Evolutionary conservation across 1,140 invertebrate species (phyloP).

Genomic region (Cylas formicarius): DNA sequence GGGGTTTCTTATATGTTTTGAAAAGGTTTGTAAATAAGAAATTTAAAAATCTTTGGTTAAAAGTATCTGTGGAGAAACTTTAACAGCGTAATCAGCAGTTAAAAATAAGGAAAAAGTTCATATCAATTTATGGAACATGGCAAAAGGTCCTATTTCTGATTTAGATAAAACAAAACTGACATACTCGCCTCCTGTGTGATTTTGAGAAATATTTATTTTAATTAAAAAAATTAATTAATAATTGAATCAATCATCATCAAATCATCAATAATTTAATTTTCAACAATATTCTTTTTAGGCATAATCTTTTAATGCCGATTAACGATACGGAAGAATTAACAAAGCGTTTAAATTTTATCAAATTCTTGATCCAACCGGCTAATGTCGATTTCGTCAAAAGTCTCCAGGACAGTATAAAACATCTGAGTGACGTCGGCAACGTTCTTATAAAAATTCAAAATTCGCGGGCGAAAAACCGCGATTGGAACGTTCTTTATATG

Average conservation of each 20-base stretch:
- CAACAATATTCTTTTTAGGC: constrained; percentile 33
- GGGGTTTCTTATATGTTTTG: not conserved
- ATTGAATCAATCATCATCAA: not conserved
- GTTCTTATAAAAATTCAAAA: constrained; percentile 54
- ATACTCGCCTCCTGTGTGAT: too few species aligned
- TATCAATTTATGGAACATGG: too few species aligned
- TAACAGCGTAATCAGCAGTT: too few species aligned
- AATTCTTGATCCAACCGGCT: constrained; percentile 50
- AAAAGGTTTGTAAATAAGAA: not conserved
- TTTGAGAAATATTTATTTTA: too few species aligned
- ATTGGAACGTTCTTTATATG: constrained; percentile 61
- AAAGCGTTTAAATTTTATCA: constrained; percentile 53
- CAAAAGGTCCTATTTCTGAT: too few species aligned
- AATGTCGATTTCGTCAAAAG: constrained; percentile 52
- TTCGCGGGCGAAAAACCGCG: constrained; percentile 52
- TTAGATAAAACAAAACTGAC: too few species aligned
- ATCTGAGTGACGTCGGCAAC: constrained; percentile 13
- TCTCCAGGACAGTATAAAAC: constrained; percentile 51
- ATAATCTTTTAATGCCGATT: constrained; percentile 55
- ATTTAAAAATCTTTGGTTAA: not conserved
- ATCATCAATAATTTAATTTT: constrained; percentile 5
- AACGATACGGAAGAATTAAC: constrained; percentile 48
- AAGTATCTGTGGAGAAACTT: constrained; percentile 1
- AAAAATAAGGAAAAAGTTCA: too few species aligned
- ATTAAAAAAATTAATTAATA: too few species aligned